Evolutionary conservation across 37 sponge, comb jelly and placozoan species (phyloP).

Genomic region (Halisarca cf. caerulea): DNA sequence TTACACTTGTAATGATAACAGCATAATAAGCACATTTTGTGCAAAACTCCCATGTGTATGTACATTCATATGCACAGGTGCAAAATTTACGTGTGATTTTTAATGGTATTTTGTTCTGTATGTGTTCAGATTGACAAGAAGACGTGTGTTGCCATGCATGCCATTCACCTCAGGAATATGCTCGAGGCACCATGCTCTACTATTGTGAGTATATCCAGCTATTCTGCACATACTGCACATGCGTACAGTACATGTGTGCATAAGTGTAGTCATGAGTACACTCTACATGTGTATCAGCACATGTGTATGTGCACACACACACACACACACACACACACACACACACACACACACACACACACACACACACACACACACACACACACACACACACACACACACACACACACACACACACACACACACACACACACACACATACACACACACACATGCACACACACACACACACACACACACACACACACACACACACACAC

Average conservation of each 20-base stretch:
- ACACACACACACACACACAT: too few species aligned
- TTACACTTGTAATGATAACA: background rate
- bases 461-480: too few species aligned
- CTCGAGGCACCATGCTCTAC: constrained; percentile 71
- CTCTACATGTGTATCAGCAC: background rate
- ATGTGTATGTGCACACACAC: too few species aligned
- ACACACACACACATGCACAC: too few species aligned
- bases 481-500: background rate
- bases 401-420: too few species aligned
- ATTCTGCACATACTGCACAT: background rate
- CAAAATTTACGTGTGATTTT: background rate
- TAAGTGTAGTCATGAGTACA: background rate
- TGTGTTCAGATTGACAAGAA: constrained; percentile 92
- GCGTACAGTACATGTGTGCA: too few species aligned
- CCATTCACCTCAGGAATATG: constrained; percentile 96
- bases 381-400: background rate
- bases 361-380: background rate
- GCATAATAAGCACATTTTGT: background rate
- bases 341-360: background rate
- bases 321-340: background rate
- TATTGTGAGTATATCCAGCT: constrained; percentile 5
- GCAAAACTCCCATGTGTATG: background rate
- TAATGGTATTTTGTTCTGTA: background rate
- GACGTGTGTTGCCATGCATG: constrained; percentile 97
- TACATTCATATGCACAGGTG: background rate